Evolutionary conservation across 2,888 invertebrate species (phyloP).

Genomic region (Barypeithes pellucidus): DNA sequence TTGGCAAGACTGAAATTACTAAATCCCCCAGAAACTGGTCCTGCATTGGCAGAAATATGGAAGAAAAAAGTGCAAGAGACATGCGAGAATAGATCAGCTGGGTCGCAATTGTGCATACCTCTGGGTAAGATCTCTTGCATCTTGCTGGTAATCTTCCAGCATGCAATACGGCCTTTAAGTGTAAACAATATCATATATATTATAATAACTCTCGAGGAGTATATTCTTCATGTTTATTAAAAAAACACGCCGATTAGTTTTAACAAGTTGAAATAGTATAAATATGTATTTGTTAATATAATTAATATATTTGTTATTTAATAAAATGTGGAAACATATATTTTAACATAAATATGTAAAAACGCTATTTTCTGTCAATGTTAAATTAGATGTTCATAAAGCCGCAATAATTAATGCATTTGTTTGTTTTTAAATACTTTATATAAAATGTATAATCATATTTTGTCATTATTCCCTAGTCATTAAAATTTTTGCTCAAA

Average conservation of each 20-base stretch:
- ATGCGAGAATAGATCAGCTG: too few relatives aligned
- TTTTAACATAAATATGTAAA: constrained; percentile 10
- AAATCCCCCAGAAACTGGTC: too few relatives aligned
- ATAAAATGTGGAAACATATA: neutral
- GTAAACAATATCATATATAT: too few relatives aligned
- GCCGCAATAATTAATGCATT: constrained; percentile 29
- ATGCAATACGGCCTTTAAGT: too few relatives aligned
- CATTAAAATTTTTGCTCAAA: constrained; percentile 43
- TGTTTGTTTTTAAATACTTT: constrained; percentile 41
- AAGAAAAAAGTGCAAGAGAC: too few relatives aligned
- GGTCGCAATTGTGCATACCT: too few relatives aligned
- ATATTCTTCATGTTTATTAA: neutral
- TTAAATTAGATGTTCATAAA: constrained; percentile 8
- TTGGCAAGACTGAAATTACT: too few relatives aligned
- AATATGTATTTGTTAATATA: constrained; percentile 9
- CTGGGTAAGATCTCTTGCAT: too few relatives aligned
- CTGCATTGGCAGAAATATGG: too few relatives aligned
- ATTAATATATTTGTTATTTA: constrained; percentile 16
- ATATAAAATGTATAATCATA: constrained; percentile 27
- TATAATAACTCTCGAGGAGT: neutral
- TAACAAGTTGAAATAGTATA: neutral
- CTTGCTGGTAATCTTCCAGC: too few relatives aligned
- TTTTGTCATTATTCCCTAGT: constrained; percentile 38
- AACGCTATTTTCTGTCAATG: constrained; percentile 4
- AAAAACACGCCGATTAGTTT: neutral